A percentile compares a stretch with the other conserved stretches of the same genome.
These are phyloP conservation scores for Chamaea fasciata DNA, from an alignment of 2,113 vertebrate genomes.

Conservation along the genomic window DNA sequence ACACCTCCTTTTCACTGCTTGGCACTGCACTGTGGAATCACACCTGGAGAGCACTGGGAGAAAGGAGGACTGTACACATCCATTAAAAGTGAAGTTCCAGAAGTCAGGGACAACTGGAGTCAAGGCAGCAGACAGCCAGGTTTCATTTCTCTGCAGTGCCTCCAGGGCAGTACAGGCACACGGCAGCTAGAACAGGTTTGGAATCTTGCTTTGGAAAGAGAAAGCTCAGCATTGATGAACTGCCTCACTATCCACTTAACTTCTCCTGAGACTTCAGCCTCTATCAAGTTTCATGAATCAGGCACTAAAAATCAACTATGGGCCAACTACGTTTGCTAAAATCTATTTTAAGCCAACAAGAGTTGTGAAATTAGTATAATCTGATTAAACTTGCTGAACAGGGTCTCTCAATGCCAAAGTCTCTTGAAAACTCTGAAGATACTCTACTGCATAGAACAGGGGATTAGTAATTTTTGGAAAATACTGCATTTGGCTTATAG, in stretches of 20 bases:
- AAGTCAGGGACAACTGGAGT: not conserved
- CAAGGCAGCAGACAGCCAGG: not conserved
- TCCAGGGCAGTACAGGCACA: not conserved
- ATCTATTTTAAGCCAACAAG: not conserved
- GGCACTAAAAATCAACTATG: not conserved
- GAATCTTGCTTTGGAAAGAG: not conserved
- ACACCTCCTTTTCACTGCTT: not conserved
- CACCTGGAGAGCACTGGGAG: not conserved
- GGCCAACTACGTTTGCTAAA: not conserved
- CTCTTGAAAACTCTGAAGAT: not conserved
- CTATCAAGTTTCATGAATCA: not conserved
- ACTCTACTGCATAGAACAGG: not conserved
- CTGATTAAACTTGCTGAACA: not conserved
- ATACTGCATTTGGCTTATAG: not conserved
- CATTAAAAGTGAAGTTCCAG: not conserved
- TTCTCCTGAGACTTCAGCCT: not conserved
- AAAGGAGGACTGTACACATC: too few species aligned
- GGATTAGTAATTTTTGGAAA: not conserved
- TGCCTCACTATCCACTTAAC: not conserved
- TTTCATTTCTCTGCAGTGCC: not conserved
- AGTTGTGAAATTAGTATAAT: not conserved
- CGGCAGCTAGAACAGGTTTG: not conserved
- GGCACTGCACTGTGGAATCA: not conserved
- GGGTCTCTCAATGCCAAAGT: not conserved
- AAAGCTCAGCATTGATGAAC: not conserved